These are phyloP conservation scores for Ornithorhynchus anatinus DNA, from an alignment of 2,113 vertebrate genomes.

Conservation along the genomic window DNA sequence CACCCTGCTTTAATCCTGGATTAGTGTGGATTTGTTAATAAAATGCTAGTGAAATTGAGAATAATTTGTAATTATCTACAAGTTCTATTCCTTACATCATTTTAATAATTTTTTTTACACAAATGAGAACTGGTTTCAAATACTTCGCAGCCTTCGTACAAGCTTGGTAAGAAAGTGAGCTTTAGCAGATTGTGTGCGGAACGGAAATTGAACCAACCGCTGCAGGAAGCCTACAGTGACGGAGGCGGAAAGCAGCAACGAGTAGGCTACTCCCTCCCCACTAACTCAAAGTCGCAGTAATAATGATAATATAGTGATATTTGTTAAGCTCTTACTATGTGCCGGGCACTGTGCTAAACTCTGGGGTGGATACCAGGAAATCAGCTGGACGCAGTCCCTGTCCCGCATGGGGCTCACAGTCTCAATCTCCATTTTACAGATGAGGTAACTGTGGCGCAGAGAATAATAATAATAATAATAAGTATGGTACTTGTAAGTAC, in stretches of 20 bases:
- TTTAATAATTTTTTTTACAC: slow-evolving; percentile 56
- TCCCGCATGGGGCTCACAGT: no score
- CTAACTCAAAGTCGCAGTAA: not conserved
- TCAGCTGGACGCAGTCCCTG: no score
- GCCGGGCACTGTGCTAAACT: not conserved
- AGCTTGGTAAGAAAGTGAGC: not conserved
- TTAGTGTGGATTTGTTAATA: slow-evolving; percentile 81
- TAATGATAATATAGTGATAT: not conserved
- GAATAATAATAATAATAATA: no score
- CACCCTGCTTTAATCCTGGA: slow-evolving; percentile 75
- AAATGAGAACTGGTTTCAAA: slow-evolving; percentile 35
- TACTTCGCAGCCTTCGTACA: not conserved
- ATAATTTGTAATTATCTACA: slow-evolving; percentile 77
- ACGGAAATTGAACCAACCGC: not conserved
- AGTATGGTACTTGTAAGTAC: no score
- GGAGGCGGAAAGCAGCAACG: not conserved
- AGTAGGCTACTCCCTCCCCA: not conserved
- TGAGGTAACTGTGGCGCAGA: not conserved
- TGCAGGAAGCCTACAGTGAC: not conserved
- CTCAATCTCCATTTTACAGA: no score
- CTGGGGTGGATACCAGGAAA: no score
- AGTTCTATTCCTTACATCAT: slow-evolving; percentile 48
- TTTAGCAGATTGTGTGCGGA: not conserved
- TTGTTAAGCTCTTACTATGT: not conserved
- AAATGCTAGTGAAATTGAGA: slow-evolving; percentile 77